phyloP scores from a whole-genome alignment of 2,113 vertebrate genomes.

The Hydrochoerus hydrochaeris region DNA sequence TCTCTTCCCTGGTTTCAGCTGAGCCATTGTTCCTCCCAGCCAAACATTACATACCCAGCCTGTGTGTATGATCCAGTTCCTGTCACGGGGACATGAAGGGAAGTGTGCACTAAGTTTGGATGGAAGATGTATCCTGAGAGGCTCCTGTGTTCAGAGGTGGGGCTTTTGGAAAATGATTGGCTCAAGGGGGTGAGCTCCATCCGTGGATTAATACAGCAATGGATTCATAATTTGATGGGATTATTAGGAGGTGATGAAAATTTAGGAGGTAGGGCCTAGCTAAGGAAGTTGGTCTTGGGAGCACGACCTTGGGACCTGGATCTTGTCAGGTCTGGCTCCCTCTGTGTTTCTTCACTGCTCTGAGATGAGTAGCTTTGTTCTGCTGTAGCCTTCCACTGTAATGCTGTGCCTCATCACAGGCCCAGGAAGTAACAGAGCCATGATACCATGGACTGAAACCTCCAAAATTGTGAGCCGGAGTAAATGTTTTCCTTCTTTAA shows the following conservation, averaged over 20 bases:
- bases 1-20: not conserved
- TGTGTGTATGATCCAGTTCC: not conserved
- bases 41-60: not conserved
- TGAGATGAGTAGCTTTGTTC: not conserved
- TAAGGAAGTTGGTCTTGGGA: not conserved
- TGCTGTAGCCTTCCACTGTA: not conserved
- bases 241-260: not conserved
- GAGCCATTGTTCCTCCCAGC: not conserved
- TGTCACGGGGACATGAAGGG: not conserved
- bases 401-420: not conserved
- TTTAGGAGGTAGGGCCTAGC: not conserved
- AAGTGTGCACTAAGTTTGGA: not conserved
- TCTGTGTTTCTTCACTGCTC: not conserved
- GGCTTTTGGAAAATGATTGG: not conserved
- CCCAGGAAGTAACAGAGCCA: not conserved
- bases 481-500: not conserved
- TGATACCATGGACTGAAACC: not conserved
- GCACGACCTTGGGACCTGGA: not conserved
- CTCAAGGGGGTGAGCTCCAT: not conserved
- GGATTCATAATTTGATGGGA: not conserved
- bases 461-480: not conserved
- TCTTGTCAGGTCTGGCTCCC: not conserved
- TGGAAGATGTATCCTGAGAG: not conserved
- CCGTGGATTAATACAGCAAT: not conserved
- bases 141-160: not conserved